Evolutionary conservation across 1,140 invertebrate genomes (phyloP).

Genomic region (Drosophila obscura): DNA sequence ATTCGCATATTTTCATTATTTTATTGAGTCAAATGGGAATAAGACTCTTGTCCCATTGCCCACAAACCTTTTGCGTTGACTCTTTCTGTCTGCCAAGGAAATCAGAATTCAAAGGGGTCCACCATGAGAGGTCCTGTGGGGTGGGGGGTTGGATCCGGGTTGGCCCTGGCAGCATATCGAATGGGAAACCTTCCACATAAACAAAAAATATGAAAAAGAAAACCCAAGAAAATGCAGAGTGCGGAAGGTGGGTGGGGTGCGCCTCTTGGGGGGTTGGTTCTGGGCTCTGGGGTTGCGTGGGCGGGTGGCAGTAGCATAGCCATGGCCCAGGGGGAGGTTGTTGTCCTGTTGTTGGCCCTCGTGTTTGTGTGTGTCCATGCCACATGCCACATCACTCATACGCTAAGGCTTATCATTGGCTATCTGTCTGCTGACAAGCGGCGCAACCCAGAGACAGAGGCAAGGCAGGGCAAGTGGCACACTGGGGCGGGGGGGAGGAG

Average conservation of each 20-base stretch:
- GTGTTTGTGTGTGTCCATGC: slow-evolving; percentile 23
- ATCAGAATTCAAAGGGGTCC: slow-evolving; percentile 24
- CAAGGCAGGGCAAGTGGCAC: too few species aligned
- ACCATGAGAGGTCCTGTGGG: slow-evolving; percentile 1
- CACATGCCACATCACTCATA: slow-evolving; percentile 55
- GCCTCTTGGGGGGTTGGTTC: background rate
- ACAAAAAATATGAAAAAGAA: slow-evolving; percentile 18
- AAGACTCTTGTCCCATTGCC: too few species aligned
- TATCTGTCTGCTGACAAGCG: slow-evolving; percentile 46
- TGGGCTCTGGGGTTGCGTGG: background rate
- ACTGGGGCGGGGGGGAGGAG: background rate
- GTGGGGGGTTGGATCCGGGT: slow-evolving; percentile 22
- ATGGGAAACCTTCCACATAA: slow-evolving; percentile 36
- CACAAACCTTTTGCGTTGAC: too few species aligned
- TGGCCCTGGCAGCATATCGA: slow-evolving; percentile 36
- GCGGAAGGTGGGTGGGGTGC: background rate
- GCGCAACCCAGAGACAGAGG: too few species aligned
- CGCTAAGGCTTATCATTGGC: slow-evolving; percentile 57
- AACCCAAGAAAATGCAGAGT: too few species aligned
- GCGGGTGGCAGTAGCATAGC: slow-evolving; percentile 2
- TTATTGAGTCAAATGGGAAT: too few species aligned
- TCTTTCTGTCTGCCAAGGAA: too few species aligned
- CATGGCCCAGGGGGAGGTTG: slow-evolving; percentile 35
- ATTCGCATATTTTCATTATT: too few species aligned
- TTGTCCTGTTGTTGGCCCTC: slow-evolving; percentile 45